Base-by-base conservation (phyloP, 2,888 invertebrate species). In the Polydrusus pterygomalis region DNA sequence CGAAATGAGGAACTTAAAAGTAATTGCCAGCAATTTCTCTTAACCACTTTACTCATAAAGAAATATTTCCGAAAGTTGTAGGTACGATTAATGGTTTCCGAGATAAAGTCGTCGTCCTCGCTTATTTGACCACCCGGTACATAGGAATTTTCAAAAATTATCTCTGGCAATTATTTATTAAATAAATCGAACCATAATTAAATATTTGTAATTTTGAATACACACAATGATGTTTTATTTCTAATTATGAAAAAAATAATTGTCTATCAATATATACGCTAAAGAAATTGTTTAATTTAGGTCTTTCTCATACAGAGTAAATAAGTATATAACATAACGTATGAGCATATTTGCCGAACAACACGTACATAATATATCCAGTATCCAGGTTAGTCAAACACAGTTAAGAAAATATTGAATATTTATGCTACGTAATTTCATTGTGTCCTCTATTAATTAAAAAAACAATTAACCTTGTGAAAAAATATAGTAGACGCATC, bases 321-420 rank as follows among this genome's bases (percentile, higher is more conserved):
- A 54, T 54, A 25, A 25, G 5, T 25, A 25, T 5, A 3, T 25
- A n/a, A n/a, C 5, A 25, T 25, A 54, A 25, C 13, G 54, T 54
- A 51, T 11, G 20, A 5, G 1, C 20, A 20, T 25, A 54, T 25
- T 25, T 54, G 54, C 25, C 25, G 11, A 54, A 54, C 54, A 54
- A 54, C 25, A 30, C 25, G 30, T 54, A 34, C 25, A 25, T 25
- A 40, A 2, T 2, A 34, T 18, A 5, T 15, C 11, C n/a, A n/a
- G n/a, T 40, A 60, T 60, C 38, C 18, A 60, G 58, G 58, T 60
- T 60, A 60, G 30, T 60, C 58, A 40, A 38, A 60, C 58, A 58
- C 38, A 40, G 58, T 60, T 58, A 60, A 60, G 38, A 60, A 60
- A 60, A 60, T 38, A 60, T 60, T 60, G 38, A 18, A 17, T 60